phyloP scores from a whole-genome alignment of 2,113 vertebrate genomes.

The Chaenogobius annularis region DNA sequence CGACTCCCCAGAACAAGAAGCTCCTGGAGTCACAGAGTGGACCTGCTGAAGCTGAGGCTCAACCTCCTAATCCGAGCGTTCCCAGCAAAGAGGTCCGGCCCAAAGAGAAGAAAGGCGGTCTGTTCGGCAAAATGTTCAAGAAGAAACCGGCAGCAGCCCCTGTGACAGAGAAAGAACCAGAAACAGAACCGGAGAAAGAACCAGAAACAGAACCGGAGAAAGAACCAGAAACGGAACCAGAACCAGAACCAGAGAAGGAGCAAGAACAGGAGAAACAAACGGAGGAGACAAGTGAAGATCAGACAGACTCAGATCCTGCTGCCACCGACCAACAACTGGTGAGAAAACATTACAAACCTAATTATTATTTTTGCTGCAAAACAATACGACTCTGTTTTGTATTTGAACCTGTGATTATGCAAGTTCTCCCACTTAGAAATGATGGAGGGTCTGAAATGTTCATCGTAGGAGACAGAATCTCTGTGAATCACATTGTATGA shows the following conservation, averaged over 20 bases:
- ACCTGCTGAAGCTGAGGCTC: not conserved
- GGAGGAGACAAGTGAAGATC: slow-evolving; percentile 17
- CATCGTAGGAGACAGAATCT: too few species aligned
- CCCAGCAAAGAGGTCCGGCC: slow-evolving; percentile 14
- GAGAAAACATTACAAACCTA: not conserved
- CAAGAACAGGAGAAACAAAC: not conserved
- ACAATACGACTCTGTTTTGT: too few species aligned
- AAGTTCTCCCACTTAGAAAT: too few species aligned
- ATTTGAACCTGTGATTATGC: too few species aligned
- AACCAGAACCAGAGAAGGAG: not conserved
- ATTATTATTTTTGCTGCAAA: not conserved
- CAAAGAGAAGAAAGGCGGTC: slow-evolving; percentile 8
- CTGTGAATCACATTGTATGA: too few species aligned
- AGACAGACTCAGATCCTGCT: slow-evolving; percentile 24
- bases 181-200: not conserved
- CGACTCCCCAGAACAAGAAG: not conserved
- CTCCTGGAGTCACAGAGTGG: too few species aligned
- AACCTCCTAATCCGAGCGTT: not conserved
- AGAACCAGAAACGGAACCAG: not conserved
- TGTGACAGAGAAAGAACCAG: not conserved
- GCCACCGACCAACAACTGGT: slow-evolving; percentile 1
- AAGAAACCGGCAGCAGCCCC: not conserved
- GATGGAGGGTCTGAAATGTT: too few species aligned
- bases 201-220: slow-evolving; percentile 14
- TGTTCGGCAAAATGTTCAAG: slow-evolving; percentile 55